Conservation (phyloP, 2,113 vertebrate species). For the Prunella himalayana region DNA sequence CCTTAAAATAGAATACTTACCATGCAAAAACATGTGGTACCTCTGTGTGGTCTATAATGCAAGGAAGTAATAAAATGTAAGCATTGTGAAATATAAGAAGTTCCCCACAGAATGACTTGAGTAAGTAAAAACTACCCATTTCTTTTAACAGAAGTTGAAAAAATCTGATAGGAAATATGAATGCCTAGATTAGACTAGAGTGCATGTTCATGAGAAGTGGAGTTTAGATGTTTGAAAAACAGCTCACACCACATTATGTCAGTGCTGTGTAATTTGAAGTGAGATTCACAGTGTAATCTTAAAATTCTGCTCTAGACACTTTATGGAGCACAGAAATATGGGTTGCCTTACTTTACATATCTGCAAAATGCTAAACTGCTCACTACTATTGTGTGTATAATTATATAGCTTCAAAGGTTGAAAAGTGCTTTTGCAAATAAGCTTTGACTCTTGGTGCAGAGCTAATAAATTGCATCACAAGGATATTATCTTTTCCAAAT, state of each 20-base stretch:
- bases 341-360: neutral
- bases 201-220: neutral
- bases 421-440: neutral
- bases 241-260: neutral
- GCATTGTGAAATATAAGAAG: neutral
- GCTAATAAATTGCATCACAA: neutral
- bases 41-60: neutral
- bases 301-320: neutral
- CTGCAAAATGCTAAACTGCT: neutral
- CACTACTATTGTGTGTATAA: neutral
- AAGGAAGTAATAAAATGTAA: neutral
- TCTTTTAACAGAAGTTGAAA: neutral
- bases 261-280: neutral
- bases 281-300: neutral
- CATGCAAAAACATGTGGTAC: neutral
- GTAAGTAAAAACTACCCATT: neutral
- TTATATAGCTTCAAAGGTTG: neutral
- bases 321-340: neutral
- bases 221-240: neutral
- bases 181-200: neutral
- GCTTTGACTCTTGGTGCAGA: neutral
- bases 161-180: neutral
- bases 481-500: neutral
- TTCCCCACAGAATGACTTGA: neutral
- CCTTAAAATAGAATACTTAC: neutral